Evolutionary conservation across 2,888 invertebrate species (phyloP).

Genomic region (Metalampra italica): DNA sequence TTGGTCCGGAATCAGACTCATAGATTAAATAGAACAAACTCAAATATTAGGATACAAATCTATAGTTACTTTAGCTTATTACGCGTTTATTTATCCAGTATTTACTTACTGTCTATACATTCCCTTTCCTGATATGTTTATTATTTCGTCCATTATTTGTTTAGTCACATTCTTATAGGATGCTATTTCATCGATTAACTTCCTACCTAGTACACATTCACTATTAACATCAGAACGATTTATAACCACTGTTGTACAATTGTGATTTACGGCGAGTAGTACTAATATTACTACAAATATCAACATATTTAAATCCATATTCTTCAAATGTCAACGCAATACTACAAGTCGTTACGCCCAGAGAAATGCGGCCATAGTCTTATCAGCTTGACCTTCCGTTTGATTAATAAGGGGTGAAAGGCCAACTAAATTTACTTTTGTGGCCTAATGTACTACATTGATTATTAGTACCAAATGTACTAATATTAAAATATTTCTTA

Average conservation of each 20-base stretch:
- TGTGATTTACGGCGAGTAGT: background rate
- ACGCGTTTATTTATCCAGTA: background rate
- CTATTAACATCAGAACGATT: constrained; percentile 24
- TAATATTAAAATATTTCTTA: too few species aligned
- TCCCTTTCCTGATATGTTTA: constrained; percentile 58
- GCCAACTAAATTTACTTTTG: too few species aligned
- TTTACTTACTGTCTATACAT: constrained; percentile 68
- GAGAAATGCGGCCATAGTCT: background rate
- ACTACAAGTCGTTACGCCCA: background rate
- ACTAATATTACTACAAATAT: background rate
- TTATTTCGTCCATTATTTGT: constrained; percentile 63
- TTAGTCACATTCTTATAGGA: constrained; percentile 68
- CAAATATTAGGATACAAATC: background rate
- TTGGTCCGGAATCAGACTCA: too few species aligned
- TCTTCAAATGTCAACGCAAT: background rate
- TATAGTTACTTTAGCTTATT: background rate
- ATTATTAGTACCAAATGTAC: too few species aligned
- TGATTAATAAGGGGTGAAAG: too few species aligned
- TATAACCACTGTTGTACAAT: constrained; percentile 25
- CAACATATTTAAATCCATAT: background rate
- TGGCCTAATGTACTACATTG: too few species aligned
- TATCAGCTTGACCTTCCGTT: background rate
- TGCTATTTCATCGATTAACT: constrained; percentile 70
- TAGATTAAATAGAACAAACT: too few species aligned
- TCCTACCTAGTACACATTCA: constrained; percentile 27